Evolutionary conservation across 2,888 invertebrate species (phyloP).

Genomic region (Cheilosia vernalis): DNA sequence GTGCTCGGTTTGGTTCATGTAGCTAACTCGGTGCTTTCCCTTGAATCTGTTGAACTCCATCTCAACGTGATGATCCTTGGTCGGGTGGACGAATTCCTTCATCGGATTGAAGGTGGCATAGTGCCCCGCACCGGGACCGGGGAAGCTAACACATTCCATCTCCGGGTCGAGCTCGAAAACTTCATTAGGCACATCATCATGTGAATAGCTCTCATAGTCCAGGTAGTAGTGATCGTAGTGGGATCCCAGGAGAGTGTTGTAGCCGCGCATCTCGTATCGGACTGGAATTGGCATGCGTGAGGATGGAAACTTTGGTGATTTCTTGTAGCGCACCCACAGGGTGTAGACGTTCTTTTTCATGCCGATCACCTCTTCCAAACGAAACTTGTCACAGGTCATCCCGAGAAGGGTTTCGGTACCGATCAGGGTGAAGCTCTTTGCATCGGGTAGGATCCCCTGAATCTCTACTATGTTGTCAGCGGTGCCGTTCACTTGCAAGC

Average conservation of each 20-base stretch:
- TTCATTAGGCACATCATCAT: constrained; percentile 87
- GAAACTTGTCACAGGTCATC: constrained; percentile 91
- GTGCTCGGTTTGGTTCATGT: constrained; percentile 87
- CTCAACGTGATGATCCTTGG: constrained; percentile 90
- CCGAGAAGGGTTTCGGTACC: constrained; percentile 90
- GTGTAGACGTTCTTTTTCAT: constrained; percentile 94
- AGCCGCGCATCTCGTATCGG: constrained; percentile 97
- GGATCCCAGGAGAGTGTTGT: constrained; percentile 95
- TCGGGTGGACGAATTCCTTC: constrained; percentile 92
- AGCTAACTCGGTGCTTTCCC: constrained; percentile 88
- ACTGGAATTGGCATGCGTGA: constrained; percentile 87
- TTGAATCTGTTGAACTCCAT: constrained; percentile 90
- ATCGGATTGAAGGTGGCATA: constrained; percentile 96
- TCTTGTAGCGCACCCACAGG: constrained; percentile 92
- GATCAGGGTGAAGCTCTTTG: constrained; percentile 88
- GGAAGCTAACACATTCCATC: constrained; percentile 90
- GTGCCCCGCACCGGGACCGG: constrained; percentile 94
- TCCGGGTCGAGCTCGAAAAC: constrained; percentile 88
- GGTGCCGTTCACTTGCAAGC: constrained; percentile 93
- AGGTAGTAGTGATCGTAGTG: constrained; percentile 98
- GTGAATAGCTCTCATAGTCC: constrained; percentile 88
- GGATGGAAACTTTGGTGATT: constrained; percentile 84
- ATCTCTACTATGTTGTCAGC: constrained; percentile 85
- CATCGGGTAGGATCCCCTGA: constrained; percentile 92
- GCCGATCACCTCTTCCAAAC: constrained; percentile 87